These are phyloP conservation scores for Stenodema calcarata DNA, from an alignment of 2,888 invertebrate genomes.

Conservation along the genomic window DNA sequence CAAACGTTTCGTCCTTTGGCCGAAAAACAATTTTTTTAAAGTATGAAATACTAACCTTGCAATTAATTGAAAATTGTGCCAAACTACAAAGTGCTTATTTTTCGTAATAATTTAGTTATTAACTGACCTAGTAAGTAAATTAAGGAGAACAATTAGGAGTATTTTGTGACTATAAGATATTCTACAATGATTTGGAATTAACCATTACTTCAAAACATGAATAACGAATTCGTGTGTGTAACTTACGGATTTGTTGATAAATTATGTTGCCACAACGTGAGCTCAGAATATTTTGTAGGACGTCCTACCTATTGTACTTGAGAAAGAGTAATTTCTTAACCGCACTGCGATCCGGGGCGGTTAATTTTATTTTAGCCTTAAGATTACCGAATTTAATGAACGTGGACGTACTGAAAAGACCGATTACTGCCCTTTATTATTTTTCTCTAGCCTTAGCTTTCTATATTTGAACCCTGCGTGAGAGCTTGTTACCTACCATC, in stretches of 20 bases:
- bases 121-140: not conserved
- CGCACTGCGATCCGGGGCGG: not conserved
- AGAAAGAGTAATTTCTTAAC: too few relatives aligned
- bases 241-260: not conserved
- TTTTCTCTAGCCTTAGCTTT: not conserved
- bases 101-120: constrained; percentile 11
- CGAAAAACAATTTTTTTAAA: not conserved
- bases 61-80: constrained; percentile 46
- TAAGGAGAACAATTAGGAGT: not conserved
- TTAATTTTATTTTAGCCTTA: not conserved
- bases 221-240: not conserved
- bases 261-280: too few relatives aligned
- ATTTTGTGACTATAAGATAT: not conserved
- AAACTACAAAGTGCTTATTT: constrained; percentile 38
- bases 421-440: not conserved
- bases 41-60: constrained; percentile 37
- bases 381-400: not conserved
- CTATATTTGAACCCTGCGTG: not conserved
- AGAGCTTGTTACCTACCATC: not conserved
- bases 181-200: not conserved
- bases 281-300: too few relatives aligned
- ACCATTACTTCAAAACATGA: not conserved
- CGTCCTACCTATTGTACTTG: too few relatives aligned
- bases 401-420: not conserved
- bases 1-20: not conserved